Conservation (phyloP, 1,140 invertebrate species). For the Carposina sasakii region DNA sequence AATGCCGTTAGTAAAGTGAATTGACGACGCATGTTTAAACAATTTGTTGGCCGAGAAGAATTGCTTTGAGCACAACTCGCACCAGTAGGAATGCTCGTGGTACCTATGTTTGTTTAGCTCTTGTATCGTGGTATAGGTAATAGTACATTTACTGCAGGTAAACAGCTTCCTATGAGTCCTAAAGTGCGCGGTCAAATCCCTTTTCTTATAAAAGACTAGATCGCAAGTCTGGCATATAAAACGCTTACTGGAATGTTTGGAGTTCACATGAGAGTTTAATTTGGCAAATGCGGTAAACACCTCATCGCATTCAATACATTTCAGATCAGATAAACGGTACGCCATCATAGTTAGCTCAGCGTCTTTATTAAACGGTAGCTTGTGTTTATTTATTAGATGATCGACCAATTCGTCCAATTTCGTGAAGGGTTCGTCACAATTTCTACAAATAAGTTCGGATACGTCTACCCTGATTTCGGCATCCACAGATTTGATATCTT, state of each 20-base stretch:
- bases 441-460: conserved; percentile 37
- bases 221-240: conserved; percentile 28
- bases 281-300: conserved; percentile 29
- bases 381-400: conserved; percentile 39
- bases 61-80: conserved; percentile 36
- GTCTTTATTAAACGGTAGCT: conserved; percentile 28
- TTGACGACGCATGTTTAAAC: conserved; percentile 35
- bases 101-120: conserved; percentile 28
- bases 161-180: conserved; percentile 26
- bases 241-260: conserved; percentile 27
- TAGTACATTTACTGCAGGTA: conserved; percentile 28
- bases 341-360: conserved; percentile 21
- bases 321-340: conserved; percentile 31
- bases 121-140: conserved; percentile 19
- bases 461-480: conserved; percentile 47
- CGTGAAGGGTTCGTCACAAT: conserved; percentile 34
- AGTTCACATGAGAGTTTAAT: conserved; percentile 37
- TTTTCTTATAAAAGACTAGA: conserved; percentile 37
- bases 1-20: conserved; percentile 20
- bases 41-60: conserved; percentile 29
- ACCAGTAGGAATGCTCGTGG: conserved; percentile 26
- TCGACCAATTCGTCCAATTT: conserved; percentile 29
- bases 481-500: conserved; percentile 23
- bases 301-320: conserved; percentile 37
- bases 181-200: conserved; percentile 30